Conservation (phyloP, 53 echinoderm and acorn worm species). For the Pentamera pediparva region DNA sequence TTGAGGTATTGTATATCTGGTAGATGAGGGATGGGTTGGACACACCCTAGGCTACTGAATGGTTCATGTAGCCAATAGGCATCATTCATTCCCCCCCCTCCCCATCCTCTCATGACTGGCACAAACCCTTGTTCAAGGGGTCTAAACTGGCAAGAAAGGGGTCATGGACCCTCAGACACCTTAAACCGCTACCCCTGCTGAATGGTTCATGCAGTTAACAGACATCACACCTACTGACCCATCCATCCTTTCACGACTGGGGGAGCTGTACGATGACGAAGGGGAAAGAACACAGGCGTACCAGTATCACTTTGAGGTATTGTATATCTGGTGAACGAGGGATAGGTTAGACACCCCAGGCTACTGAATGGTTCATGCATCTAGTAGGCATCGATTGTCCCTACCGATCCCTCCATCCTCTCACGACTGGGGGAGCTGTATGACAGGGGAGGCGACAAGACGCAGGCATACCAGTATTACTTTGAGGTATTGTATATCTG, state of each 20-base stretch:
- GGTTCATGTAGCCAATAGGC: slow-evolving; percentile 96
- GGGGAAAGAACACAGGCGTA: slow-evolving; percentile 98
- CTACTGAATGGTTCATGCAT: slow-evolving; percentile 98
- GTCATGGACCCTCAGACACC: too few species aligned
- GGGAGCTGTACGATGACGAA: slow-evolving; percentile 91
- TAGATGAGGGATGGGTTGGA: too few species aligned
- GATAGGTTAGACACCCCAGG: slow-evolving; percentile 87
- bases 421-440: slow-evolving; percentile 86
- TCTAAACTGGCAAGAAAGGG: too few species aligned
- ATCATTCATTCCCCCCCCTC: slow-evolving; percentile 70
- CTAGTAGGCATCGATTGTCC: slow-evolving; percentile 82
- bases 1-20: too few species aligned
- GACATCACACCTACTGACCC: slow-evolving; percentile 94
- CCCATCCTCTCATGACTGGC: slow-evolving; percentile 31
- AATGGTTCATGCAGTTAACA: slow-evolving; percentile 96
- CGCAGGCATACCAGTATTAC: slow-evolving; percentile 96
- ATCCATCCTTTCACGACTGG: slow-evolving; percentile 75
- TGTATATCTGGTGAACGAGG: too few species aligned
- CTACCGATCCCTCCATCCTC: slow-evolving; percentile 87
- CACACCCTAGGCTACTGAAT: slow-evolving; percentile 89
- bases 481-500: slow-evolving; percentile 64
- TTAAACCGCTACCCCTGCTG: too few species aligned
- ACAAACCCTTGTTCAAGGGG: slow-evolving; percentile 17
- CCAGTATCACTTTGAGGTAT: slow-evolving; percentile 97
- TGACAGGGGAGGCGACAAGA: slow-evolving; percentile 95